Conservation (phyloP, 2,888 invertebrate genomes). For the Pterostichus niger region DNA sequence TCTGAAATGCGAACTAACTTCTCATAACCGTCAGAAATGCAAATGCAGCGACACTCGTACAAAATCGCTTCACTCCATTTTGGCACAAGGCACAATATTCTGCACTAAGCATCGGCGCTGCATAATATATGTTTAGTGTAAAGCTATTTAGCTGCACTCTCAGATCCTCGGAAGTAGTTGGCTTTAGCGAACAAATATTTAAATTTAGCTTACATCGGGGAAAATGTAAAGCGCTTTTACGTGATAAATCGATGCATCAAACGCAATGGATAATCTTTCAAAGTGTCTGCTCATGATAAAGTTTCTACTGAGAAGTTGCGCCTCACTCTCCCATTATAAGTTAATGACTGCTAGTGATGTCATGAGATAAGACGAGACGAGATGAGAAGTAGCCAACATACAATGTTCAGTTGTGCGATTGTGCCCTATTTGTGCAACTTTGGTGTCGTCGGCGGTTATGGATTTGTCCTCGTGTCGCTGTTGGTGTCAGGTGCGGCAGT, state of each 20-base stretch:
- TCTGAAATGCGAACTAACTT: conserved; percentile 31
- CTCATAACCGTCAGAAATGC: conserved; percentile 16
- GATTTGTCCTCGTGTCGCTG: background rate
- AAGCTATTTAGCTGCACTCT: conserved; percentile 25
- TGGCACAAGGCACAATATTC: background rate
- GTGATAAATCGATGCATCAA: conserved; percentile 62
- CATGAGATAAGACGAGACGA: no score
- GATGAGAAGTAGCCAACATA: no score
- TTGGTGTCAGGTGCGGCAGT: conserved; percentile 30
- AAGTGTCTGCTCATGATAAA: conserved; percentile 57
- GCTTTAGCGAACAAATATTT: conserved; percentile 45
- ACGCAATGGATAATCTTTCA: conserved; percentile 60
- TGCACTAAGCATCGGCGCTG: background rate
- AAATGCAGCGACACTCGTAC: no score
- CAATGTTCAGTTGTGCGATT: no score
- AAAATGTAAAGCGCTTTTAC: conserved; percentile 49
- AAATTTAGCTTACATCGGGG: conserved; percentile 51
- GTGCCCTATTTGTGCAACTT: no score
- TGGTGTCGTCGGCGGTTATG: no score
- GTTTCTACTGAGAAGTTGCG: conserved; percentile 33
- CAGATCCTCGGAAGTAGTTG: conserved; percentile 15
- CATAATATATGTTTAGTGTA: background rate
- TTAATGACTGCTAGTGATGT: conserved; percentile 10
- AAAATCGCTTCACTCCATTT: conserved; percentile 12
- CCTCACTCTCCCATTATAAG: conserved; percentile 35